Evolutionary conservation across 1,140 invertebrate species (phyloP), one percentile per base, ranked within the genome.

Genomic region (Drosophila ficusphila): DNA sequence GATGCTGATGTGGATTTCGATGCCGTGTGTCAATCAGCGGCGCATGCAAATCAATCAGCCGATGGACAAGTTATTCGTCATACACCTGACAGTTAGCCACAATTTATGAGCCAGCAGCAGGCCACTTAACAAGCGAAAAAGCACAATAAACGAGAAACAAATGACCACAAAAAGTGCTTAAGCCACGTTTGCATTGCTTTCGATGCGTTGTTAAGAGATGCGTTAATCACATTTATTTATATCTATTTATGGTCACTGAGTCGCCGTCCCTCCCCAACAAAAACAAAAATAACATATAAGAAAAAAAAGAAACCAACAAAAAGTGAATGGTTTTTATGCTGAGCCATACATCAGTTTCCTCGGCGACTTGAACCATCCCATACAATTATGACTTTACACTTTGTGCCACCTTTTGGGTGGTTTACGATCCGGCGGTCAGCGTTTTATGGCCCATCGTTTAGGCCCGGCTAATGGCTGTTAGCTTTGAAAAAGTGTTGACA

Each of bases 321-420:
- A 86, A 86, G 81, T 85, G 81, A 85, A 85, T 85, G 79, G 72
- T 56, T 85, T 85, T 85, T 85, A 85, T 86, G 79, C 76, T 72
- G 71, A 74, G 69, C 79, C 72, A 79, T 78, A 52, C 69, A 39
- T 79, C 69, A 60, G 58, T 14, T 23, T n/a, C 2, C n/a, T n/a
- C 29, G 33, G 14, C 29, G 34, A 29, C 21, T 18, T n/a, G 46
- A 64, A 14, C 33, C 48, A 51, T 33, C 52, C 31, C n/a, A 46
- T 57, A 61, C 76, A 85, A 85, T 83, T 62, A 83, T 83, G 73
- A 39, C 68, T 73, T 76, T 67, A 81, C 67, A 79, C 76, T 69
- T 70, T 74, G 54, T 36, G 56, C 70, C 56, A 49, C 58, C 60
- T 78, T 79, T 82, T 83, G 76, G 81, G 81, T 52, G 79, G 79